phyloP scores from a whole-genome alignment of 2,113 vertebrate genomes.

The Falcunculus frontatus region DNA sequence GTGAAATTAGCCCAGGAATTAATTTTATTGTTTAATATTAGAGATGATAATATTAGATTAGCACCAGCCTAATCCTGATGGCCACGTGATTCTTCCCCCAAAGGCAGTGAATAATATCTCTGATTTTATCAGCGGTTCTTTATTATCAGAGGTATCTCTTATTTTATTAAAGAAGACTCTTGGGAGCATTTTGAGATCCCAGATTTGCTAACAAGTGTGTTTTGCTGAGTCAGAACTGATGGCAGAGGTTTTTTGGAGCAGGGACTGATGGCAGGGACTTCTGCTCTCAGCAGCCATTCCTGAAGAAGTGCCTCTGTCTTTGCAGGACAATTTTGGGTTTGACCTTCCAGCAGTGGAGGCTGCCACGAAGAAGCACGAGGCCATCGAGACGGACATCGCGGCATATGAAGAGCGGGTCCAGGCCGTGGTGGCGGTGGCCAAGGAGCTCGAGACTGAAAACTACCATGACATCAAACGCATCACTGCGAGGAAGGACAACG shows the following conservation, averaged over 20 bases:
- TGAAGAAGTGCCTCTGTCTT: slow-evolving; percentile 4
- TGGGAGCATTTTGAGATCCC: background rate
- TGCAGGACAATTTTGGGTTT: slow-evolving; percentile 95
- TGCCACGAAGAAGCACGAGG: slow-evolving; percentile 94
- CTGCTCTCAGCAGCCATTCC: background rate
- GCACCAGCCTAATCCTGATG: background rate
- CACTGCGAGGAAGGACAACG: slow-evolving; percentile 88
- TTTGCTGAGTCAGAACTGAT: background rate
- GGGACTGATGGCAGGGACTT: too few relatives aligned
- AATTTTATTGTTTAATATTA: background rate
- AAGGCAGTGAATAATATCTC: background rate
- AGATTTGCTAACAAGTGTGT: background rate
- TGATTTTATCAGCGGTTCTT: background rate
- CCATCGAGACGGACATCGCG: slow-evolving; percentile 93
- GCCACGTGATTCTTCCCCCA: background rate
- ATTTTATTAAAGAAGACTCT: background rate
- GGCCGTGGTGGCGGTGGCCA: slow-evolving; percentile 88
- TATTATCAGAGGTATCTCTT: background rate
- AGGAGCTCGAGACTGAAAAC: slow-evolving; percentile 87
- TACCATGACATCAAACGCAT: slow-evolving; percentile 96
- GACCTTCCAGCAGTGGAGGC: slow-evolving; percentile 98
- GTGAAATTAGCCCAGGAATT: background rate
- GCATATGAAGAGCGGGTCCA: slow-evolving; percentile 94
- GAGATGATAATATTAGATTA: background rate
- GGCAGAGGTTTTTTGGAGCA: background rate